Evolutionary conservation across 1,140 invertebrate species (phyloP), one percentile per base, ranked within the genome.

Genomic region (Megalonaias nervosa): DNA sequence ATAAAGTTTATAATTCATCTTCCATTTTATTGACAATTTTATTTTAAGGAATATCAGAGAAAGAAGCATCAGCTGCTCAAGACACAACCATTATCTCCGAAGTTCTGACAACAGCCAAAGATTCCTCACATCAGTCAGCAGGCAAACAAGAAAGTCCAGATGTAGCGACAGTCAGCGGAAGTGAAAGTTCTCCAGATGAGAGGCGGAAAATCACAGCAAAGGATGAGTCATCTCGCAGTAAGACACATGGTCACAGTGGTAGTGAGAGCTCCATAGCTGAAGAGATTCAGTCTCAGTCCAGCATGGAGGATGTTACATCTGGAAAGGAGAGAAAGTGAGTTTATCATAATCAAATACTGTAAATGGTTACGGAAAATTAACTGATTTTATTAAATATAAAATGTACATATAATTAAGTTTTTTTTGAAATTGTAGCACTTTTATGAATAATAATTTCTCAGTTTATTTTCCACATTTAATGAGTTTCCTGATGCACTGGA

Each of bases 251-350:
- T 31, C 62, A 80, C n/a, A 89, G 86, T 77, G 87, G 81, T 21
- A 89, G 87, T 80, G 85, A 89, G 56, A 82, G 81, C 56, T 88
- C 85, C 23, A 84, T 89, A 19, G 75, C 82, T 14, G 88, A 89
- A 73, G 88, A 89, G 57, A 74, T 89, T 15, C 76, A 74, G 13
- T 81, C 82, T 11, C 65, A 65, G 19, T 79, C 81, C 9, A 81
- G 75, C 56, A 61, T 80, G 26, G 78, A 80, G 16, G 81, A 84
- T 31, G 64, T 64, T n/a, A 61, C 80, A 23, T 65, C 80, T 23
- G 67, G 59, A 31, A 84, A 55, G 15, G 67, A 73, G 23, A 72
- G 77, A 16, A 82, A 75, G 81, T 82, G 75, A 62, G 77, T 67
- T 38, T 6, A 38, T 38, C 38, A 38, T 38, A 38, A 6, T 38